phyloP scores from a whole-genome alignment of 2,113 vertebrate genomes.

The Colius striatus region DNA sequence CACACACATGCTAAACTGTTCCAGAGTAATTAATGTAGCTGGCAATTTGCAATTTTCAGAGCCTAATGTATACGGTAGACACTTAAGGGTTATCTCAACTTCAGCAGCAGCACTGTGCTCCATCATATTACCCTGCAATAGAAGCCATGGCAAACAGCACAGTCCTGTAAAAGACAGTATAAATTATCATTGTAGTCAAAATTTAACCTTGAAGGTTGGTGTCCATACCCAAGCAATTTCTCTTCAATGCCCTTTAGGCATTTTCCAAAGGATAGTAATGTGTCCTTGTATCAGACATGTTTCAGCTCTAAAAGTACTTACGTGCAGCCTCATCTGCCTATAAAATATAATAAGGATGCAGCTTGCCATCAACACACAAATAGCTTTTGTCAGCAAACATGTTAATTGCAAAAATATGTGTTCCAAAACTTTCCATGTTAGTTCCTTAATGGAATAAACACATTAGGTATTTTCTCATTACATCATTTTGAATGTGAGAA shows the following conservation, averaged over 20 bases:
- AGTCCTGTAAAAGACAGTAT: not conserved
- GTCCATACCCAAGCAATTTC: not conserved
- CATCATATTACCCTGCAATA: not conserved
- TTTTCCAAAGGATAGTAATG: not conserved
- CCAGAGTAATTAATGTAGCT: slow-evolving; percentile 10
- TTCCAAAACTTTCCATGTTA: not conserved
- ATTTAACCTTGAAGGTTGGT: not conserved
- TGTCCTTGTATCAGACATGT: not conserved
- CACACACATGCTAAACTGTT: not conserved
- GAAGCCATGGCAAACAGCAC: not conserved
- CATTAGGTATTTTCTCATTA: slow-evolving; percentile 50
- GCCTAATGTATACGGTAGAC: not conserved
- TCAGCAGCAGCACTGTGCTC: not conserved
- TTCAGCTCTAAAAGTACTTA: not conserved
- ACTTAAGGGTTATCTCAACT: not conserved
- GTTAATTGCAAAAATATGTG: slow-evolving; percentile 9
- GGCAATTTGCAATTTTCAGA: slow-evolving; percentile 1
- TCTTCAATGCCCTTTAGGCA: not conserved
- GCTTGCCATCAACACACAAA: slow-evolving; percentile 12
- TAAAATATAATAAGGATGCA: not conserved
- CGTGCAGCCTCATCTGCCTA: not conserved
- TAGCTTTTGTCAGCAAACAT: slow-evolving; percentile 54
- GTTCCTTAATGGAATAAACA: not conserved
- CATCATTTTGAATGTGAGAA: slow-evolving; percentile 42
- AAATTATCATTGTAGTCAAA: not conserved